A percentile compares a stretch with the other conserved stretches of the same genome.
Conservation (phyloP, 2,888 invertebrate genomes). For the Aphrophora alni region DNA sequence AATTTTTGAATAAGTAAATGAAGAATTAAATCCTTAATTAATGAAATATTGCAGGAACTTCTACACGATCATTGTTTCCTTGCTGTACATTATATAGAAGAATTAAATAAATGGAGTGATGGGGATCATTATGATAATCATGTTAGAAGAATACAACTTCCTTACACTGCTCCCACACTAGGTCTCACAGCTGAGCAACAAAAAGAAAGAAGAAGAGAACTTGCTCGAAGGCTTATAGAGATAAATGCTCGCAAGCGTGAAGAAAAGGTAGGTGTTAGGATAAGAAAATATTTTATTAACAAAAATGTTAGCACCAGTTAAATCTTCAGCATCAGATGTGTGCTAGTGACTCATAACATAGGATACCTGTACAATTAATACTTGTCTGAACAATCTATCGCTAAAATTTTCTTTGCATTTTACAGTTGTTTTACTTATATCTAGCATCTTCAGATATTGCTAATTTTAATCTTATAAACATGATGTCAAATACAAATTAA, state of each 20-base stretch:
- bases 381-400: too few species aligned
- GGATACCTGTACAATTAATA: too few species aligned
- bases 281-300: too few species aligned
- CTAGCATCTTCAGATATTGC: too few species aligned
- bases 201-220: constrained; percentile 84
- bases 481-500: too few species aligned
- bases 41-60: constrained; percentile 64
- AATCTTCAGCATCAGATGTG: background rate
- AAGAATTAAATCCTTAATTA: too few species aligned
- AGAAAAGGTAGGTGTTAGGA: constrained; percentile 72
- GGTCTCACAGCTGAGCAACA: constrained; percentile 81
- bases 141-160: constrained; percentile 85
- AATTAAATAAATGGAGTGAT: constrained; percentile 81
- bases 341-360: too few species aligned
- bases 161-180: constrained; percentile 72
- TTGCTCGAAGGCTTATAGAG: constrained; percentile 83
- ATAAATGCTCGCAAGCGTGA: constrained; percentile 89
- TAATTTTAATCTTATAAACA: too few species aligned
- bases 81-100: constrained; percentile 78
- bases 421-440: too few species aligned
- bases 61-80: constrained; percentile 81
- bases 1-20: too few species aligned
- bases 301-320: too few species aligned
- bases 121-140: constrained; percentile 81
- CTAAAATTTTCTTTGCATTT: too few species aligned